Percentiles rank a stretch among this genome's conserved stretches.
These are phyloP conservation scores for Agrotis puta DNA, from an alignment of 2,888 invertebrate genomes.

Conservation along the genomic window DNA sequence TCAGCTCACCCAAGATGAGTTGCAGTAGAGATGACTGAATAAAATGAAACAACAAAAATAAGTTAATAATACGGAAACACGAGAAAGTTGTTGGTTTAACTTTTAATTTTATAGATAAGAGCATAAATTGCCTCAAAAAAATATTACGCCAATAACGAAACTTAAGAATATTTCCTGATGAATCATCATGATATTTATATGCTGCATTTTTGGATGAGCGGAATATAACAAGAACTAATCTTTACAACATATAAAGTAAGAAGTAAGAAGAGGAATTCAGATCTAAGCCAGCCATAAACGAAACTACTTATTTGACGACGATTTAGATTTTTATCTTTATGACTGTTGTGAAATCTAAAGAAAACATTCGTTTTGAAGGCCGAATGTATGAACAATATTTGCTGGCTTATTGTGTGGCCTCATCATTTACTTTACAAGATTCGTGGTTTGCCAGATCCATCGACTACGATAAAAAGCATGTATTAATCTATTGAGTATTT, in stretches of 20 bases:
- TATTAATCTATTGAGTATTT: neutral
- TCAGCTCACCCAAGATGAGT: constrained; percentile 94
- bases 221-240: neutral
- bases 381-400: neutral
- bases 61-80: neutral
- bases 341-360: neutral
- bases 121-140: neutral
- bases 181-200: neutral
- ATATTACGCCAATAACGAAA: too few relatives aligned
- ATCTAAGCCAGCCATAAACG: constrained; percentile 2
- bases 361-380: neutral
- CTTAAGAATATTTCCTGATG: neutral
- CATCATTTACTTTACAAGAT: too few relatives aligned
- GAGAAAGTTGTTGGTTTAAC: too few relatives aligned
- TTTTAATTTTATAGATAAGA: too few relatives aligned
- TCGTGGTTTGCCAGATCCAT: too few relatives aligned
- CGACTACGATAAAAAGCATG: neutral
- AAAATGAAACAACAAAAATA: neutral
- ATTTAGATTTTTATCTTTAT: neutral
- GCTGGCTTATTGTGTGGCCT: neutral
- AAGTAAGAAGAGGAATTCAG: neutral
- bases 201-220: neutral
- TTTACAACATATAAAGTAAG: constrained; percentile 2
- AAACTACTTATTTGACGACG: constrained; percentile 24
- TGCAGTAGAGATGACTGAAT: constrained; percentile 92